Conservation (phyloP, 2,888 invertebrate species). For the Eristalinus aeneus region DNA sequence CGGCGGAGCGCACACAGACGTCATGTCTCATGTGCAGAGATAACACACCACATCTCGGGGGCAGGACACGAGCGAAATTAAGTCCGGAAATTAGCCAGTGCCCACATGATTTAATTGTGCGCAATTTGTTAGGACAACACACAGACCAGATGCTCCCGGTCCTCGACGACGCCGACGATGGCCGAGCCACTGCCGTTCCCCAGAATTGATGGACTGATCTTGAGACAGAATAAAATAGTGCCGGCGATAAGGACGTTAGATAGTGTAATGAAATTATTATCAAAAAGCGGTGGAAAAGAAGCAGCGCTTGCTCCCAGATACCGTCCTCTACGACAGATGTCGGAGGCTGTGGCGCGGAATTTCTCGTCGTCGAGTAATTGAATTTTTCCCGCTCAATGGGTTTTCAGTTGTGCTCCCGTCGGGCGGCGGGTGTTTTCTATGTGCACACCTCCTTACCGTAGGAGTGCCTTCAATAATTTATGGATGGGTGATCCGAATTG, state of each 20-base stretch:
- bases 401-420: conserved; percentile 1
- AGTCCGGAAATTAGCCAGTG: conserved; percentile 66
- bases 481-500: conserved; percentile 22
- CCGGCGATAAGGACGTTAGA: conserved; percentile 48
- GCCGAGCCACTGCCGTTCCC: conserved; percentile 10
- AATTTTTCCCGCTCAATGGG: conserved; percentile 42
- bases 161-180: neutral
- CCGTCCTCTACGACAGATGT: conserved; percentile 12
- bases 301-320: neutral
- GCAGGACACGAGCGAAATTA: conserved; percentile 55
- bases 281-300: conserved; percentile 4
- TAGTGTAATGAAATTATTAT: conserved; percentile 60
- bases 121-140: conserved; percentile 54
- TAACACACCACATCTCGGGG: neutral
- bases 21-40: conserved; percentile 39
- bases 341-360: conserved; percentile 18
- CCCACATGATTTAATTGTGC: conserved; percentile 70
- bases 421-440: conserved; percentile 16
- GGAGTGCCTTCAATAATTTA: conserved; percentile 35
- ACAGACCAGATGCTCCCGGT: conserved; percentile 12
- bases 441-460: conserved; percentile 18
- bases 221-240: conserved; percentile 30
- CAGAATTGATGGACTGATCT: conserved; percentile 49
- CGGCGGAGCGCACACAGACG: neutral
- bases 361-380: conserved; percentile 35